Percentiles rank a stretch among this genome's conserved stretches.
phyloP scores from a whole-genome alignment of 2,888 invertebrate genomes.

The Carabus problematicus region DNA sequence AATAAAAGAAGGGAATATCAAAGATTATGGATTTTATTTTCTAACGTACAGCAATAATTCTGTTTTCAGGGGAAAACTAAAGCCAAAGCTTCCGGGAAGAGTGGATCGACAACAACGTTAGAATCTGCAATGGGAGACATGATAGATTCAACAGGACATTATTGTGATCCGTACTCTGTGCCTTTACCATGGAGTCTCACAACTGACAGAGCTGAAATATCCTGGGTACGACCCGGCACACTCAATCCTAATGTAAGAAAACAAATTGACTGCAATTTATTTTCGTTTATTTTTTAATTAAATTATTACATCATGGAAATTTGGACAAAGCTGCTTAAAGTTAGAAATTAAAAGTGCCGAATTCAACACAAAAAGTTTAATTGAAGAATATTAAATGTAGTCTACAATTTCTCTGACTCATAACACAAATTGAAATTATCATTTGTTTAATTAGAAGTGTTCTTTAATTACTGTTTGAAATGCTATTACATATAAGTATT shows the following conservation, averaged over 20 bases:
- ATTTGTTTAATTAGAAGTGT: conserved; percentile 7
- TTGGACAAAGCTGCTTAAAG: neutral
- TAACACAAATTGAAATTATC: too few relatives aligned
- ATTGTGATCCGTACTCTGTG: conserved; percentile 48
- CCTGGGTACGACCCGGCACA: conserved; percentile 53
- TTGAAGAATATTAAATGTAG: neutral
- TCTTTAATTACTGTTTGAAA: neutral
- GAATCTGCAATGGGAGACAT: neutral
- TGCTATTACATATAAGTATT: too few relatives aligned
- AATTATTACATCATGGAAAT: conserved; percentile 7
- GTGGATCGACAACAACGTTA: neutral
- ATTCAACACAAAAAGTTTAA: neutral
- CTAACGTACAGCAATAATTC: neutral
- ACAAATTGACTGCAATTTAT: neutral
- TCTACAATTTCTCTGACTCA: neutral
- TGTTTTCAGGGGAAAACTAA: conserved; percentile 4
- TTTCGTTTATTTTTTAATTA: too few relatives aligned
- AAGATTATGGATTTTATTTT: neutral
- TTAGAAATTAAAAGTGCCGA: neutral
- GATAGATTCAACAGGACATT: conserved; percentile 21
- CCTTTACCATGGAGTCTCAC: conserved; percentile 47
- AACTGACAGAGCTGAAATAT: conserved; percentile 44
- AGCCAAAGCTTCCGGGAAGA: neutral
- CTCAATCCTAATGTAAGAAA: conserved; percentile 49
- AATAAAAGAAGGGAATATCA: neutral